Base-by-base conservation (phyloP, 1,140 invertebrate genomes). In the Penaeus chinensis region DNA sequence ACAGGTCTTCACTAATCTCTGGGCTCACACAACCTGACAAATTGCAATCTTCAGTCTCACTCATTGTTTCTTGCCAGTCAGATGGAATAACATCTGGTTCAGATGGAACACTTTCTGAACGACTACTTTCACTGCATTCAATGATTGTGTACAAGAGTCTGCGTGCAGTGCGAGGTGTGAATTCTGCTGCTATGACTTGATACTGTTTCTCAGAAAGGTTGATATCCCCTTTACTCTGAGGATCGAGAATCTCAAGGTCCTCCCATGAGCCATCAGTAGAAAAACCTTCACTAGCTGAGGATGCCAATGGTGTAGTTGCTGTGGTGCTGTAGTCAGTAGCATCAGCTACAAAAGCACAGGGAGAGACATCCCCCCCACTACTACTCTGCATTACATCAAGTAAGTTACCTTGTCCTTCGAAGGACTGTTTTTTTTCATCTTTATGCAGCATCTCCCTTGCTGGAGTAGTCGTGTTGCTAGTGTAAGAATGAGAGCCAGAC, bases 51-150 rank as follows among this genome's bases (percentile, higher is more conserved):
- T 76, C 81, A 20, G 76, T 61, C 20, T 90, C 90, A 65, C 88
- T 90, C 7, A 62, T 61, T 3, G 90, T 87, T 11, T 90, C 90
- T 82, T 82, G 82, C 90, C 90, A 90, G n/a, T 90, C 90, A 81
- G 85, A 87, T 11, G 90, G 90, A 20, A 90, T 87, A 18, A 87
- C 32, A 78, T 90, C 90, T 37, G 89, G 77, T 54, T 89, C 89
- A 2, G 89, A 89, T 37, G 84, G 62, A 10, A 84, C 63, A n/a
- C 89, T 85, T 63, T 90, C 90, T 60, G 90, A 89, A 3, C 84
- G 69, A 47, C 90, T 90, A 19, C 84, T 87, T 85, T 90, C 90
- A 71, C 90, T 90, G 85, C 90, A 90, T 61, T 90, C 90, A 18
- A 90, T 82, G 22, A 90, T 90, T 3, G 90, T 90, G 63, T 90